A percentile compares a stretch with the other conserved stretches of the same genome.
Evolutionary conservation across 2,113 vertebrate genomes (phyloP).

Genomic region (Chitala chitala): DNA sequence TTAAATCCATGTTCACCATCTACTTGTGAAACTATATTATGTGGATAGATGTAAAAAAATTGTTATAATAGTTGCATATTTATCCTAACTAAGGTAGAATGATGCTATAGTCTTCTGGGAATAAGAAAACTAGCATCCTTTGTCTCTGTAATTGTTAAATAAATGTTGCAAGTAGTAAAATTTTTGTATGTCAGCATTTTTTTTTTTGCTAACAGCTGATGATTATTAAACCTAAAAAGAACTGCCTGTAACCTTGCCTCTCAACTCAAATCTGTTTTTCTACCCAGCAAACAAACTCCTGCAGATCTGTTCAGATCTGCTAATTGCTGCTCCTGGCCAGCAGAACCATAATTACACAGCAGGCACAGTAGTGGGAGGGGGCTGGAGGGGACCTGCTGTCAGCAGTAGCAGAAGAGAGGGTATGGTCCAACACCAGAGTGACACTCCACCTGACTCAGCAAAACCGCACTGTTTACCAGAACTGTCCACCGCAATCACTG

Average conservation of each 20-base stretch:
- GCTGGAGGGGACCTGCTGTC: conserved; percentile 41
- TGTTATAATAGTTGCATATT: too few species aligned
- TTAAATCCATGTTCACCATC: too few species aligned
- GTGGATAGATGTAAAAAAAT: too few species aligned
- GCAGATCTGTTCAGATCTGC: conserved; percentile 20
- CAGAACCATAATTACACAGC: conserved; percentile 45
- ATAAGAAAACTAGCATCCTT: neutral
- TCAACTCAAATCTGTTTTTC: neutral
- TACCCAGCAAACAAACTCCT: neutral
- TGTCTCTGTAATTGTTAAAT: neutral
- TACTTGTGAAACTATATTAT: too few species aligned
- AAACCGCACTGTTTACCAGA: conserved; percentile 47
- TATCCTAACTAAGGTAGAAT: too few species aligned
- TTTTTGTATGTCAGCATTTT: neutral
- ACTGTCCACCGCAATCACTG: conserved; percentile 55
- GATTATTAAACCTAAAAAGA: neutral
- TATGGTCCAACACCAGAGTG: conserved; percentile 43
- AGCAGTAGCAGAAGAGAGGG: conserved; percentile 52
- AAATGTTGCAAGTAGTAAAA: neutral
- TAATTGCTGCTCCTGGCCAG: conserved; percentile 47
- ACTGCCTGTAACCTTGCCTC: neutral
- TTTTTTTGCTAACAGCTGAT: neutral
- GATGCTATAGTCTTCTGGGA: too few species aligned
- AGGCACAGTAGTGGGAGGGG: conserved; percentile 22
- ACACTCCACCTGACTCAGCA: conserved; percentile 56